Percentiles rank a stretch among this genome's conserved stretches.
Evolutionary conservation across 2,888 invertebrate species (phyloP).

Genomic region (Tricholauxania praeusta): DNA sequence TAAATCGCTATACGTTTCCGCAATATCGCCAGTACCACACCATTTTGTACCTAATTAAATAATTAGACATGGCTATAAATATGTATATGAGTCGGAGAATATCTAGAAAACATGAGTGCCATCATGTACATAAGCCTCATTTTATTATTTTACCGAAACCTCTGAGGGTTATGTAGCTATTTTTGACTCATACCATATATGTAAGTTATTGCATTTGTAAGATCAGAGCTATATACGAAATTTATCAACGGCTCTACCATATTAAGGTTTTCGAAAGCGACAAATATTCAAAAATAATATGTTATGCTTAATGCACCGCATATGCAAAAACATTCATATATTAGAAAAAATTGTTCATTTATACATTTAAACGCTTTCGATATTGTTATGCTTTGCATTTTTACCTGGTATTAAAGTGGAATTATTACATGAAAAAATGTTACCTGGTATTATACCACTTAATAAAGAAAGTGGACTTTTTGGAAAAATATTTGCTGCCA

Average conservation of each 20-base stretch:
- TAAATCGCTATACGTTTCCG: conserved; percentile 84
- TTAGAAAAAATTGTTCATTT: too few species aligned
- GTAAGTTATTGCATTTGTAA: too few species aligned
- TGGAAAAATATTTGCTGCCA: conserved; percentile 68
- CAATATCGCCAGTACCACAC: conserved; percentile 93
- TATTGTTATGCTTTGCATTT: conserved; percentile 8
- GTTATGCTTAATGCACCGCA: too few species aligned
- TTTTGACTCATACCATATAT: neutral
- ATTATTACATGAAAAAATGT: too few species aligned
- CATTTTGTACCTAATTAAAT: conserved; percentile 82
- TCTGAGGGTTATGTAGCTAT: neutral
- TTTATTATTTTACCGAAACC: too few species aligned
- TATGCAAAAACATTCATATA: neutral
- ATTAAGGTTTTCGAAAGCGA: neutral
- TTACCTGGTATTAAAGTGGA: too few species aligned
- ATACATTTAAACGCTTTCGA: neutral
- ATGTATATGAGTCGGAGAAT: conserved; percentile 40
- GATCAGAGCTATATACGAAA: too few species aligned
- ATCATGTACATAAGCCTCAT: too few species aligned
- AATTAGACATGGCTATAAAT: conserved; percentile 32
- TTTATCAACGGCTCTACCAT: neutral
- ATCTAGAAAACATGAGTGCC: neutral
- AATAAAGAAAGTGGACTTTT: conserved; percentile 79
- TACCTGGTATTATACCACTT: conserved; percentile 82
- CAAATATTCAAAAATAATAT: neutral